Conservation (phyloP, 2,888 invertebrate species). For the Hirtodrosophila trivittata region DNA sequence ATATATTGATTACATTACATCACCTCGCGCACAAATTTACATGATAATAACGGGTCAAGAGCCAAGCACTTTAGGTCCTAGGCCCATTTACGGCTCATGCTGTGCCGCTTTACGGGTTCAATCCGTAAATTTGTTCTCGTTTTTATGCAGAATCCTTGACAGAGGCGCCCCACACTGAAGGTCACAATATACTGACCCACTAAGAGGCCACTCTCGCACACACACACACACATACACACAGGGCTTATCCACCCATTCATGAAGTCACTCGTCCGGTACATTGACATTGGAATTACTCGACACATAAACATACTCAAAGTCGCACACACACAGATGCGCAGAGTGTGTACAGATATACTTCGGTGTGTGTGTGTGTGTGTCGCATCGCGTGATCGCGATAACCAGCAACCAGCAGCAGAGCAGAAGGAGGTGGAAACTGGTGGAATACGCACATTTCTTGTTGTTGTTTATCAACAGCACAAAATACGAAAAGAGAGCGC, state of each 20-base stretch:
- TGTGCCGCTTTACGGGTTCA: no score
- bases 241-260: constrained; percentile 44
- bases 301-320: not conserved
- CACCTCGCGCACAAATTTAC: no score
- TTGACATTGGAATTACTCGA: constrained; percentile 47
- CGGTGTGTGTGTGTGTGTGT: constrained; percentile 5
- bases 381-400: constrained; percentile 56
- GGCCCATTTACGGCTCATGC: no score
- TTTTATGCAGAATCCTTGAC: constrained; percentile 33
- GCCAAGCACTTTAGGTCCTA: no score
- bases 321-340: not conserved
- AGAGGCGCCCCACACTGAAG: constrained; percentile 29
- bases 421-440: constrained; percentile 10
- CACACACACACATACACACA: constrained; percentile 5
- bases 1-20: no score
- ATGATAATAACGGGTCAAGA: no score
- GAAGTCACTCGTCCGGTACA: constrained; percentile 37
- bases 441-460: no score
- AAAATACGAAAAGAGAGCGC: constrained; percentile 7
- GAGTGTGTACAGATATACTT: not conserved
- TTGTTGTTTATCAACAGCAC: constrained; percentile 34
- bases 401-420: constrained; percentile 2
- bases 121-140: no score
- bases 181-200: constrained; percentile 53
- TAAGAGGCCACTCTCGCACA: constrained; percentile 12